Conservation (phyloP, 2,888 invertebrate genomes). For the Zootermopsis nevadensis region DNA sequence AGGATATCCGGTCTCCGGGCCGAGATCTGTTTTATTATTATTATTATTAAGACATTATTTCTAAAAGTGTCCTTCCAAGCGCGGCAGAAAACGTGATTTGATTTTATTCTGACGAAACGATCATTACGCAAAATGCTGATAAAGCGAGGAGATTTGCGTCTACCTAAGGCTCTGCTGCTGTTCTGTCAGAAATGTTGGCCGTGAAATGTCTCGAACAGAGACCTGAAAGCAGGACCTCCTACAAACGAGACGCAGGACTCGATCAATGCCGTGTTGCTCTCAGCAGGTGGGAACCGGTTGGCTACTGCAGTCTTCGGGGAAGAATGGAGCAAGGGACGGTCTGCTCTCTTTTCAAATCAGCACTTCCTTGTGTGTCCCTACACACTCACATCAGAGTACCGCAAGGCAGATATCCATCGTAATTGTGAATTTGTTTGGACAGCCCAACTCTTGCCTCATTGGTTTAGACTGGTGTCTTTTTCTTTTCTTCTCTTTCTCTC, state of each 20-base stretch:
- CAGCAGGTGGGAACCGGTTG: slow-evolving; percentile 20
- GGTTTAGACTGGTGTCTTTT: background rate
- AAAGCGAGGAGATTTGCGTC: too few relatives aligned
- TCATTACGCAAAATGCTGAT: too few relatives aligned
- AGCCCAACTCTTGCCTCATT: background rate
- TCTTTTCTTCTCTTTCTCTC: background rate
- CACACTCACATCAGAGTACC: background rate
- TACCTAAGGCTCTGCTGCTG: too few relatives aligned
- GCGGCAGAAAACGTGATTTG: too few relatives aligned
- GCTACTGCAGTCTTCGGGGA: background rate
- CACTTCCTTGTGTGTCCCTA: background rate
- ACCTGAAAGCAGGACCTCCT: background rate
- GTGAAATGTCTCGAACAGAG: too few relatives aligned
- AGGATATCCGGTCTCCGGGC: too few relatives aligned
- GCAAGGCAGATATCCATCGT: background rate
- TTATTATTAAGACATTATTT: too few relatives aligned
- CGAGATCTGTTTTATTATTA: too few relatives aligned
- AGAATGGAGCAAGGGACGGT: background rate
- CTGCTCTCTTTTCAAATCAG: background rate
- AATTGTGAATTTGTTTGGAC: background rate
- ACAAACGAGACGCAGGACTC: background rate
- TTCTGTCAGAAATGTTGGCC: too few relatives aligned
- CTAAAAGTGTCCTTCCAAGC: too few relatives aligned
- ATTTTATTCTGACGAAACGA: too few relatives aligned
- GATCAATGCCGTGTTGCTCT: background rate